Percentiles rank a stretch among this genome's conserved stretches.
phyloP scores from a whole-genome alignment of 1,140 invertebrate species.

The Drosophila elegans region DNA sequence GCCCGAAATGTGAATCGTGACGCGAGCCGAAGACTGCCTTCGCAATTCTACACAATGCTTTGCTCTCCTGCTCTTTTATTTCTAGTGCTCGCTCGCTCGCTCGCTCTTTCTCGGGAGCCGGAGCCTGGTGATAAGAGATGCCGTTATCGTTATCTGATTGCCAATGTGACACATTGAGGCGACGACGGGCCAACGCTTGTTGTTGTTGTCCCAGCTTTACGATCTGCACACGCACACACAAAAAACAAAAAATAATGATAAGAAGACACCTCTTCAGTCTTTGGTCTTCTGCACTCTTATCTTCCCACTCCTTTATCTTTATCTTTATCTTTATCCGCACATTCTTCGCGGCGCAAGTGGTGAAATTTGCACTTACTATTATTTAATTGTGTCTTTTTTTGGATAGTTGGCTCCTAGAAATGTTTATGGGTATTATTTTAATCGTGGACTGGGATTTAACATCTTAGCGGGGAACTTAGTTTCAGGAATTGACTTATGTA shows the following conservation, averaged over 20 bases:
- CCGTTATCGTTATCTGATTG: conserved; percentile 60
- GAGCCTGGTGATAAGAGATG: conserved; percentile 50
- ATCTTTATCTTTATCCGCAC: conserved; percentile 3
- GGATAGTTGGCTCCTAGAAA: conserved; percentile 16
- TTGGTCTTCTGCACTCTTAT: conserved; percentile 11
- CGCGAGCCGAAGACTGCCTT: conserved; percentile 2
- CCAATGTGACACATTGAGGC: conserved; percentile 60
- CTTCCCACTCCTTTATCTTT: conserved; percentile 8
- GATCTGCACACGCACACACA: conserved; percentile 58
- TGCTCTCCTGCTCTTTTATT: neutral
- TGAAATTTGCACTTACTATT: conserved; percentile 26
- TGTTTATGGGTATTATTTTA: neutral
- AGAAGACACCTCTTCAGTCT: conserved; percentile 12
- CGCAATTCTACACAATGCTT: conserved; percentile 1
- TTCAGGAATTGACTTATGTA: neutral
- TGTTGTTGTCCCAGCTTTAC: conserved; percentile 31
- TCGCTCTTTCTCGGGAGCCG: neutral
- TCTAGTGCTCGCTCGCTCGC: neutral
- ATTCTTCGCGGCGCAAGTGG: conserved; percentile 10
- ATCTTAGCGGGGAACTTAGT: neutral
- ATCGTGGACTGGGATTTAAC: neutral
- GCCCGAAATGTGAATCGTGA: conserved; percentile 14
- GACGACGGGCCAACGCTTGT: conserved; percentile 44
- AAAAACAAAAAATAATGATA: conserved; percentile 5
- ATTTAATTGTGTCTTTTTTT: conserved; percentile 22